Percentiles rank a stretch among this genome's conserved stretches.
Evolutionary conservation across 2,113 vertebrate genomes (phyloP).

Genomic region (Pygoscelis antarcticus): DNA sequence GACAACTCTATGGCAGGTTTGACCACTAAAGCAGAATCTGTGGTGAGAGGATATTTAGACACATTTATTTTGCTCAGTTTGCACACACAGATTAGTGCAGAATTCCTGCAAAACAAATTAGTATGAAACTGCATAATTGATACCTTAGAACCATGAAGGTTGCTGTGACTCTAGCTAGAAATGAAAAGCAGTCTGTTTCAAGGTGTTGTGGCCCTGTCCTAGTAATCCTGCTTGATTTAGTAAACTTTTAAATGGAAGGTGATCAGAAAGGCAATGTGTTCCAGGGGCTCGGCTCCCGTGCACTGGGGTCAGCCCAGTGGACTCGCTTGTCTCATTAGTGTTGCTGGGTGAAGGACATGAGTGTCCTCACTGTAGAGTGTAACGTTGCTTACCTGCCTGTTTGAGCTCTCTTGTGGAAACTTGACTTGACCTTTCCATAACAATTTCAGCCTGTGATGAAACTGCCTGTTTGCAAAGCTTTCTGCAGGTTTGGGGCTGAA

Average conservation of each 20-base stretch:
- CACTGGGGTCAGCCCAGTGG: background rate
- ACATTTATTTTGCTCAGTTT: background rate
- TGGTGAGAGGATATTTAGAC: background rate
- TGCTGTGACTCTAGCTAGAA: background rate
- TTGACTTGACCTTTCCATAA: background rate
- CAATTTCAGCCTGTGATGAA: background rate
- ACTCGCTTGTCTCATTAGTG: fast-evolving
- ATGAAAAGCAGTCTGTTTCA: background rate
- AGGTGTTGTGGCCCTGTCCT: background rate
- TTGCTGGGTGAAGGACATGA: background rate
- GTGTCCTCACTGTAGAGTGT: background rate
- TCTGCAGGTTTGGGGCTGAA: background rate
- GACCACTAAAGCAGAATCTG: background rate
- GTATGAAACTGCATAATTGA: background rate
- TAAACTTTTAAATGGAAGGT: background rate
- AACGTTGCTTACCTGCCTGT: background rate
- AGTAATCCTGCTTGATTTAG: background rate
- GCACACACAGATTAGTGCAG: background rate
- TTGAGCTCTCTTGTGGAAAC: background rate
- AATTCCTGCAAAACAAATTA: background rate
- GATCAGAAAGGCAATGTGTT: background rate
- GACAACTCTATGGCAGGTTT: background rate
- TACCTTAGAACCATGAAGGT: background rate
- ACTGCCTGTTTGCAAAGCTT: background rate
- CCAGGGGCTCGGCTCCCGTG: fast-evolving